Evolutionary conservation across 2,113 vertebrate genomes (phyloP).

Genomic region (Myotis lucifugus): DNA sequence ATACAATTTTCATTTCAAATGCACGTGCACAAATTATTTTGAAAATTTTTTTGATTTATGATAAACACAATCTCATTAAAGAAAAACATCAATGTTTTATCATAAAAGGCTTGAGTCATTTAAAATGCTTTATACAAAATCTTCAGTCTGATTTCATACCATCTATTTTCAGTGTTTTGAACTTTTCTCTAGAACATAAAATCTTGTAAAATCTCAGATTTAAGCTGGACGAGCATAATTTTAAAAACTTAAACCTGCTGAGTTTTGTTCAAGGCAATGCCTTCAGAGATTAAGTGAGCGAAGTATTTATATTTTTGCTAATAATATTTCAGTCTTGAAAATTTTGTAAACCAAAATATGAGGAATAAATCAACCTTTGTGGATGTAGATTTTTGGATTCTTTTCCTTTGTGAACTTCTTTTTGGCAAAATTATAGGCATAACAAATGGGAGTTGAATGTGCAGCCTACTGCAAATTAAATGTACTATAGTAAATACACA

Average conservation of each 20-base stretch:
- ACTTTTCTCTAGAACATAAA: background rate
- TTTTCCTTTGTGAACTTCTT: conserved; percentile 45
- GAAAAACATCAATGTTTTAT: conserved; percentile 33
- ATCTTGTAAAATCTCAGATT: background rate
- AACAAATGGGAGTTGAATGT: background rate
- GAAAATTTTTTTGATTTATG: conserved; percentile 33
- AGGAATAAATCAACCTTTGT: background rate
- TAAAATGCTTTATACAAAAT: conserved; percentile 15
- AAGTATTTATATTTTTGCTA: conserved; percentile 48
- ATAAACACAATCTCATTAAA: conserved; percentile 26
- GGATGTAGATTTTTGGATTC: conserved; percentile 4
- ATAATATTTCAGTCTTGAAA: background rate
- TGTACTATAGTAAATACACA: background rate
- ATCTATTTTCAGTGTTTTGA: conserved; percentile 36
- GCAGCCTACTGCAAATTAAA: background rate
- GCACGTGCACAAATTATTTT: conserved; percentile 3
- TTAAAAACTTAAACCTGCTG: background rate
- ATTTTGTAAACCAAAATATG: conserved; percentile 15
- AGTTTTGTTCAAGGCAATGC: conserved; percentile 25
- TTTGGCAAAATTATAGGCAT: background rate
- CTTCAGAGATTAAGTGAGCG: conserved; percentile 13
- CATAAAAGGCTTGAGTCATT: background rate
- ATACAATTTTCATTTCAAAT: conserved; percentile 29
- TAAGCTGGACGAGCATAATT: background rate
- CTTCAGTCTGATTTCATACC: conserved; percentile 1